Conservation (phyloP, 1,140 invertebrate species). For the Rhagoletis pomonella region DNA sequence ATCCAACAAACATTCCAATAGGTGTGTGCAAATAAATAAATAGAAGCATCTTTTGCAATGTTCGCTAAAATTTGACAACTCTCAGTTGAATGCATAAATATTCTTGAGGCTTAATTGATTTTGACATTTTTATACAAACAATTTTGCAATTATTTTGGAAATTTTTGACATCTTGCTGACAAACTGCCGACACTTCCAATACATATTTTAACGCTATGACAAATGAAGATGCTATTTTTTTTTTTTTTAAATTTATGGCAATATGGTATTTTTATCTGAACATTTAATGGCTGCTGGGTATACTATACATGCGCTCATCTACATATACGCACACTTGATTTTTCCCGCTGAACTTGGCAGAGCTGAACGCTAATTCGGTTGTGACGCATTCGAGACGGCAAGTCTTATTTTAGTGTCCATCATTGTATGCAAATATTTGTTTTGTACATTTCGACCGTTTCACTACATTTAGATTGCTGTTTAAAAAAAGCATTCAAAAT, state of each 20-base stretch:
- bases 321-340: neutral
- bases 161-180: constrained; percentile 51
- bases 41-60: neutral
- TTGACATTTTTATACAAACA: neutral
- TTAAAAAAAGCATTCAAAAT: neutral
- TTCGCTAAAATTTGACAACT: neutral
- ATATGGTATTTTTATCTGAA: too few species aligned
- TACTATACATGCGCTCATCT: too few species aligned
- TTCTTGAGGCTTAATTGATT: neutral
- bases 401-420: too few species aligned
- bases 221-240: neutral
- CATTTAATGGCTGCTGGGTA: too few species aligned
- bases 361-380: neutral
- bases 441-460: neutral
- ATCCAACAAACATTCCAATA: neutral
- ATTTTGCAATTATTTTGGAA: constrained; percentile 62
- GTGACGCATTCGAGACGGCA: neutral
- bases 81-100: neutral
- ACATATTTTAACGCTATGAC: constrained; percentile 47
- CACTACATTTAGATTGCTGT: neutral
- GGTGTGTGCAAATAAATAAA: neutral
- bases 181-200: constrained; percentile 40
- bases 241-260: too few species aligned
- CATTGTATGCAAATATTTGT: too few species aligned
- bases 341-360: neutral